Conservation (phyloP, 2,113 vertebrate genomes). For the Seriola dumerili region DNA sequence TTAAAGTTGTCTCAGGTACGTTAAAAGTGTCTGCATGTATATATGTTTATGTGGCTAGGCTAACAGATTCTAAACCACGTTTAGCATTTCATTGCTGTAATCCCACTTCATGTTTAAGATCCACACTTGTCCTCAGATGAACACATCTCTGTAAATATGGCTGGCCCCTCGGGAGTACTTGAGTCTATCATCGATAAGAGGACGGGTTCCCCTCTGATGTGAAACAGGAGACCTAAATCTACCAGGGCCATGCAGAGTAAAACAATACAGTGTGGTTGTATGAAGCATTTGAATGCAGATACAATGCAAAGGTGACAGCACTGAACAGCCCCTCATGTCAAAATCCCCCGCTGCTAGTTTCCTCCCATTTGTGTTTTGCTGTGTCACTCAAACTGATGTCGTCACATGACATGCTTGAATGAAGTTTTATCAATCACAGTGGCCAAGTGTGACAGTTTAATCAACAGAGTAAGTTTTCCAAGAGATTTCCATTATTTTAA, state of each 20-base stretch:
- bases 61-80: slow-evolving; percentile 14
- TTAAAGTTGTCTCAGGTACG: neutral
- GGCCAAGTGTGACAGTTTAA: slow-evolving; percentile 78
- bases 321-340: slow-evolving; percentile 45
- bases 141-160: slow-evolving; percentile 46
- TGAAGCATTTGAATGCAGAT: slow-evolving; percentile 64
- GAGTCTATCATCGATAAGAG: slow-evolving; percentile 42
- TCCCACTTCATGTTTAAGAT: slow-evolving; percentile 10
- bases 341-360: neutral
- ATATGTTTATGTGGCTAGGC: neutral
- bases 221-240: slow-evolving; percentile 45
- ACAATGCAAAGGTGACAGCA: slow-evolving; percentile 63
- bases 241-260: slow-evolving; percentile 3
- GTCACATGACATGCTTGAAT: slow-evolving; percentile 74
- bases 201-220: slow-evolving; percentile 38
- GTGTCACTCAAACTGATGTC: slow-evolving; percentile 66
- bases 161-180: slow-evolving; percentile 18
- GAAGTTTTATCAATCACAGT: slow-evolving; percentile 80
- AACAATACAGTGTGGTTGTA: slow-evolving; percentile 21
- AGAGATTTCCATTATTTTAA: slow-evolving; percentile 65
- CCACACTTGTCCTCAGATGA: neutral
- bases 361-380: slow-evolving; percentile 47
- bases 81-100: slow-evolving; percentile 1
- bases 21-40: neutral
- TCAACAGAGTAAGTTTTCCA: slow-evolving; percentile 69